Evolutionary conservation across 2,113 vertebrate genomes (phyloP).

Genomic region (Dipodomys merriami): DNA sequence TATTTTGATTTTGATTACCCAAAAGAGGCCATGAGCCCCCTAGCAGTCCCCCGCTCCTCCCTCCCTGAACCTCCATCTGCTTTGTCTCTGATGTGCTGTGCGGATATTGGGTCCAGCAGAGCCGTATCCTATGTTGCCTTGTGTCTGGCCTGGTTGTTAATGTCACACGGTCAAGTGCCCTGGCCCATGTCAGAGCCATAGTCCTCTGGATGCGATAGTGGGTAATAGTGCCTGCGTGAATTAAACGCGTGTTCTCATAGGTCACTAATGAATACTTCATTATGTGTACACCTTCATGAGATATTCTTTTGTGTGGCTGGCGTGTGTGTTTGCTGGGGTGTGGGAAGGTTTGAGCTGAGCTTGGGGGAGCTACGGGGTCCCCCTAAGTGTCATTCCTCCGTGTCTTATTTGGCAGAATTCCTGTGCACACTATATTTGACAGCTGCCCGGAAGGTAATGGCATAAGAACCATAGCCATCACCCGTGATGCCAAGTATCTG

Average conservation of each 20-base stretch:
- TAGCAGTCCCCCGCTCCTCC: rapidly evolving
- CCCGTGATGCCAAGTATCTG: constrained; percentile 89
- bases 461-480: constrained; percentile 89
- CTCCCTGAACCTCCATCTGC: neutral
- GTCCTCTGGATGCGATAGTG: neutral
- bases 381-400: rapidly evolving
- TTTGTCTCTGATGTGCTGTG: neutral
- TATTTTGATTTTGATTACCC: neutral
- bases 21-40: neutral
- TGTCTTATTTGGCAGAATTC: constrained; percentile 87
- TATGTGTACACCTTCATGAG: neutral
- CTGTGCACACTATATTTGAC: constrained; percentile 92
- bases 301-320: rapidly evolving
- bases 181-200: neutral
- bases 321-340: neutral
- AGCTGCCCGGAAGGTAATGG: constrained; percentile 85
- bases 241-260: neutral
- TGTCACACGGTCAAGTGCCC: rapidly evolving
- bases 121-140: rapidly evolving
- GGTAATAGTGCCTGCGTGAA: neutral
- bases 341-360: neutral
- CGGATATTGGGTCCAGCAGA: too few relatives aligned
- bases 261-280: neutral
- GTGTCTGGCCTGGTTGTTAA: neutral
- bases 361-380: rapidly evolving